These are phyloP conservation scores for Scaptomyza reducta DNA, from an alignment of 2,888 invertebrate species.

Conservation along the genomic window DNA sequence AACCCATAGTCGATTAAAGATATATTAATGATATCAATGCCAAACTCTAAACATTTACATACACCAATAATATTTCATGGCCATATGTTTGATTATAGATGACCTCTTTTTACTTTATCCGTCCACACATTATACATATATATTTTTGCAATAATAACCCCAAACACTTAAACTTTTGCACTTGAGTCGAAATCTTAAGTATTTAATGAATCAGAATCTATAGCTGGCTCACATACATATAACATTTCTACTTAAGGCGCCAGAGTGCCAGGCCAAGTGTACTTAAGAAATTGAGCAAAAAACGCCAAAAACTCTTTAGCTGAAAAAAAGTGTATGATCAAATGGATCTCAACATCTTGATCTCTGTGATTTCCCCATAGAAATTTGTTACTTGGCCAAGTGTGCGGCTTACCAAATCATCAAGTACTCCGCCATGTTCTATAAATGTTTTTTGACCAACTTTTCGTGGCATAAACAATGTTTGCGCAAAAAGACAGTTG, in stretches of 20 bases:
- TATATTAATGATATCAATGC: no score
- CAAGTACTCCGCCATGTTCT: slow-evolving; percentile 9
- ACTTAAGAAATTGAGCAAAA: slow-evolving; percentile 57
- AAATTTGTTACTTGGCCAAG: slow-evolving; percentile 21
- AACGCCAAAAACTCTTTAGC: slow-evolving; percentile 31
- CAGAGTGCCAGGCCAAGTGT: slow-evolving; percentile 71
- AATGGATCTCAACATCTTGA: slow-evolving; percentile 71
- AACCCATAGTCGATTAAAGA: no score
- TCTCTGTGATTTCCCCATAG: slow-evolving; percentile 35
- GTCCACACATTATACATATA: slow-evolving; percentile 13
- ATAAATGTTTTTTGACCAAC: slow-evolving; percentile 8
- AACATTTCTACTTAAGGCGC: slow-evolving; percentile 67
- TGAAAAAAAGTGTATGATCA: slow-evolving; percentile 19
- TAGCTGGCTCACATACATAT: slow-evolving; percentile 1
- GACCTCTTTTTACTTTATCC: slow-evolving; percentile 1
- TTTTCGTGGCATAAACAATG: slow-evolving; percentile 45
- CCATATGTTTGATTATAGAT: slow-evolving; percentile 14
- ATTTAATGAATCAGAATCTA: slow-evolving; percentile 69
- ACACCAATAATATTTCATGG: background rate
- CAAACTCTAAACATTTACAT: background rate
- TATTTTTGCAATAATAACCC: slow-evolving; percentile 65
- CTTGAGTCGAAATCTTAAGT: slow-evolving; percentile 70
- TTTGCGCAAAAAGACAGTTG: slow-evolving; percentile 56
- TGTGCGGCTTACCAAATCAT: slow-evolving; percentile 48
- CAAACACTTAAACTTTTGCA: slow-evolving; percentile 71